A percentile compares a stretch with the other conserved stretches of the same genome.
These are phyloP conservation scores for Siniperca knerii DNA, from an alignment of 2,113 vertebrate species.

Conservation along the genomic window DNA sequence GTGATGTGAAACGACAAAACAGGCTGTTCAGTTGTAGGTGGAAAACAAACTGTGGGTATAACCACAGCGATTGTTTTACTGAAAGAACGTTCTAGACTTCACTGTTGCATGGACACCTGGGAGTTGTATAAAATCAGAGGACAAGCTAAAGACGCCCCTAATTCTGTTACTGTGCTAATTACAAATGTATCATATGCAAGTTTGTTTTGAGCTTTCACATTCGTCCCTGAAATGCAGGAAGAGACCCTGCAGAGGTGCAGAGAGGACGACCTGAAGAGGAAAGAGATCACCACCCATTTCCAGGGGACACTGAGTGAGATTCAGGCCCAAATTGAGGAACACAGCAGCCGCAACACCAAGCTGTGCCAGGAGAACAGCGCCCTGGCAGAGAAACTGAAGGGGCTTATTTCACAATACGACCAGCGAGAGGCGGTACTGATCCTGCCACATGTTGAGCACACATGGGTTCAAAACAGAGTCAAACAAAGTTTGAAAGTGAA, in stretches of 20 bases:
- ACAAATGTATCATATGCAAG: background rate
- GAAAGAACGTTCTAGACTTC: background rate
- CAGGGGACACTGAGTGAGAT: conserved; percentile 96
- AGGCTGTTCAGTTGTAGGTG: background rate
- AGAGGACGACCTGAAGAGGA: conserved; percentile 98
- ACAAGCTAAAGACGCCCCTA: background rate
- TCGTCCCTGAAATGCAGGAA: conserved; percentile 82
- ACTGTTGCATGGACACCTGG: background rate
- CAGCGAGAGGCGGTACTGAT: conserved; percentile 93
- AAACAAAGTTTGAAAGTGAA: background rate
- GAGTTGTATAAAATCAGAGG: background rate
- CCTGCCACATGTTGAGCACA: background rate
- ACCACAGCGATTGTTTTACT: background rate
- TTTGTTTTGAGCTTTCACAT: background rate
- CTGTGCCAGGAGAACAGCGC: conserved; percentile 96
- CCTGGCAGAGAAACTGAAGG: conserved; percentile 95
- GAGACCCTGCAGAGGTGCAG: conserved; percentile 95
- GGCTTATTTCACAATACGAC: conserved; percentile 96
- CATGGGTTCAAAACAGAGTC: background rate
- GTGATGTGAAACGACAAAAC: background rate
- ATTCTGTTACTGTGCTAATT: background rate
- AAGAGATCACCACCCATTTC: conserved; percentile 98
- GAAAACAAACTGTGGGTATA: background rate
- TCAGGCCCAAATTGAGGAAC: conserved; percentile 97
- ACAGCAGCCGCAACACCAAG: conserved; percentile 95